These are phyloP conservation scores for Lepus timidus DNA, from an alignment of 2,113 vertebrate species.

Conservation along the genomic window DNA sequence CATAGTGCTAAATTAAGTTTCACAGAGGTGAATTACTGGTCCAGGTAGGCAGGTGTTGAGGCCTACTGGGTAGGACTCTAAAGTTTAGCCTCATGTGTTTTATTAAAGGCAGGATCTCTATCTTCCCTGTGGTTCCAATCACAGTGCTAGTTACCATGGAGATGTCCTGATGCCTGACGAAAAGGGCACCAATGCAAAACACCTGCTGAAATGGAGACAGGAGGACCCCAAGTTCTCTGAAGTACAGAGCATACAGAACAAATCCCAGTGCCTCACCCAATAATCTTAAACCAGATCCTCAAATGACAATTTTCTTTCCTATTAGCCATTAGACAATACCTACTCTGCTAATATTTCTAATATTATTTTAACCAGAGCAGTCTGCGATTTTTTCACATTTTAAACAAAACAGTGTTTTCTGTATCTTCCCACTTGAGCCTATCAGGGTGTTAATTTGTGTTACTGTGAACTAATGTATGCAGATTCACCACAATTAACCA, in stretches of 20 bases:
- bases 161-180: background rate
- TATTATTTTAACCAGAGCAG: constrained; percentile 67
- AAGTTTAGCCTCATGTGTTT: constrained; percentile 21
- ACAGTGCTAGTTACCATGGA: background rate
- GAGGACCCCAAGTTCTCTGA: background rate
- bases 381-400: constrained; percentile 51
- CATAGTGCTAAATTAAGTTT: constrained; percentile 9
- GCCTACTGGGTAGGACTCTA: background rate
- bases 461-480: constrained; percentile 69
- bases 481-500: constrained; percentile 79
- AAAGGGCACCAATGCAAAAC: background rate
- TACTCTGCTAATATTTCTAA: constrained; percentile 62
- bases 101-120: background rate
- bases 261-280: background rate
- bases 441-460: constrained; percentile 58
- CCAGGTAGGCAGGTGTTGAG: background rate
- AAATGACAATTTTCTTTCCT: constrained; percentile 26
- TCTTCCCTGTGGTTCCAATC: background rate
- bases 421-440: constrained; percentile 64
- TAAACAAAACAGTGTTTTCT: constrained; percentile 62
- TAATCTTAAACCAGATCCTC: background rate
- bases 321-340: constrained; percentile 35
- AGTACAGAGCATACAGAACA: background rate
- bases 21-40: background rate
- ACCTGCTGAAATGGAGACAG: background rate